These are phyloP conservation scores for Nomada fucata DNA, from an alignment of 2,888 invertebrate genomes.

Conservation along the genomic window DNA sequence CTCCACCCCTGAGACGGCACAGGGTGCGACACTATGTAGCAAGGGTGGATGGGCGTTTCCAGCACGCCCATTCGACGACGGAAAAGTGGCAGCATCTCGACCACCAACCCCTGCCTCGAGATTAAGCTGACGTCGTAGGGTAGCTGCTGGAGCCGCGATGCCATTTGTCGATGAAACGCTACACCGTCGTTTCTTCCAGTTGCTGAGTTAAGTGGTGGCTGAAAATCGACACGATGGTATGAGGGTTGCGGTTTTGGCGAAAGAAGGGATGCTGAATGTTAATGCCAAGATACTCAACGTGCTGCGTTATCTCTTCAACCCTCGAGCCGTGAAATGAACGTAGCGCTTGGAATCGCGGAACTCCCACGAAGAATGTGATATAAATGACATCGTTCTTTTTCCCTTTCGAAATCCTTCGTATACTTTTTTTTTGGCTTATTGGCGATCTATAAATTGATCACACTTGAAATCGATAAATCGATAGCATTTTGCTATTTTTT, in stretches of 20 bases:
- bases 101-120: conserved; percentile 61
- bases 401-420: too few species aligned
- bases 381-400: too few species aligned
- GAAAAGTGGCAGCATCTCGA: conserved; percentile 25
- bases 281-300: conserved; percentile 41
- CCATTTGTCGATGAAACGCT: conserved; percentile 49
- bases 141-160: conserved; percentile 29
- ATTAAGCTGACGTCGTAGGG: conserved; percentile 54
- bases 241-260: conserved; percentile 27
- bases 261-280: conserved; percentile 53
- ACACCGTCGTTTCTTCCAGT: conserved; percentile 28
- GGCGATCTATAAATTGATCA: too few species aligned
- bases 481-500: too few species aligned
- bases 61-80: conserved; percentile 67
- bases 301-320: neutral
- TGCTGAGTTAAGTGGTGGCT: neutral
- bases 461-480: too few species aligned
- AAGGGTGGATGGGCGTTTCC: conserved; percentile 71
- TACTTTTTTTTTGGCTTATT: too few species aligned
- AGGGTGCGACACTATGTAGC: conserved; percentile 58
- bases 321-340: conserved; percentile 25
- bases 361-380: neutral
- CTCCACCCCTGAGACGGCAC: conserved; percentile 74
- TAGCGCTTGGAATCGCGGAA: conserved; percentile 23
- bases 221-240: conserved; percentile 42